Base-by-base conservation (phyloP, 2,888 invertebrate species). In the Lathronympha strigana region DNA sequence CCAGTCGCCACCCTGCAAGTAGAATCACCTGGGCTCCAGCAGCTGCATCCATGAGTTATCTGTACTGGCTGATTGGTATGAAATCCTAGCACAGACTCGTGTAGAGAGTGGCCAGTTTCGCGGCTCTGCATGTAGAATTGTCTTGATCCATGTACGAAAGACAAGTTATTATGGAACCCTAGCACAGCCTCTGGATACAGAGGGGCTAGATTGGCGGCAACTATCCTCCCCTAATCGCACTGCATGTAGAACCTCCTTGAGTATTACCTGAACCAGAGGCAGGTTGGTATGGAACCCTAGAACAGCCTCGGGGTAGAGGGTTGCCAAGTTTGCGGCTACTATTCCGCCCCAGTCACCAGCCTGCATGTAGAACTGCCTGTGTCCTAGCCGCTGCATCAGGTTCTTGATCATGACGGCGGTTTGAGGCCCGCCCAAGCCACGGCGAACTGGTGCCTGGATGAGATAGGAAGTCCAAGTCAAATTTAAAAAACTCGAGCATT, bases 1-100 rank as follows among this genome's bases (percentile, higher is more conserved):
- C 95, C 95, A 96, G 80, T 96, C 96, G 1, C 95, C 95, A 2
- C 96, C 96, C 76, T 96, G 96, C 0, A 93, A 82, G 74, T 94
- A 95, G 81, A 93, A 97, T 73, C 93, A 90, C 0, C 93, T 72
- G 75, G 93, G 93, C 0, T 95, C 95, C 1, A 97, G 80, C 49
- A 95, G 88, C 33, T 92, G 74, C 96, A 96, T 96, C 6, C n/a
- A n/a, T n/a, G n/a, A n/a, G n/a, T n/a, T n/a, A n/a, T n/a, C n/a
- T n/a, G n/a, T n/a, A n/a, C n/a, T n/a, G n/a, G n/a, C n/a, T n/a
- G n/a, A n/a, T n/a, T n/a, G n/a, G n/a, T n/a, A n/a, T n/a, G n/a
- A n/a, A n/a, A n/a, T n/a, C n/a, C n/a, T n/a, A n/a, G n/a, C n/a
- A n/a, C n/a, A n/a, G n/a, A n/a, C n/a, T n/a, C n/a, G n/a, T n/a